phyloP scores from a whole-genome alignment of 2,113 vertebrate genomes.

The Fulmarus glacialis region DNA sequence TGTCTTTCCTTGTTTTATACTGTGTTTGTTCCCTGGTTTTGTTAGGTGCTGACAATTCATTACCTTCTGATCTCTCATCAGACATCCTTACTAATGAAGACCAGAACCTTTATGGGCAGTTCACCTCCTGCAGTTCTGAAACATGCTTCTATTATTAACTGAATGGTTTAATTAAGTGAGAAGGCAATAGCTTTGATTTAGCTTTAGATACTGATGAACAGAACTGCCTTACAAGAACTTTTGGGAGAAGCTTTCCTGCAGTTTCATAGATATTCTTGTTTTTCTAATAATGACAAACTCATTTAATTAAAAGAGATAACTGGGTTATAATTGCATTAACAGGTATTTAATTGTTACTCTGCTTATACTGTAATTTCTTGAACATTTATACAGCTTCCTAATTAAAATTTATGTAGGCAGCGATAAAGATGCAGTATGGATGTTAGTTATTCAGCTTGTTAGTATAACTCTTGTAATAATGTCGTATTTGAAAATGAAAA shows the following conservation, averaged over 20 bases:
- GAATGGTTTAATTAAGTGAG: background rate
- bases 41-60: background rate
- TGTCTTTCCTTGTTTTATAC: background rate
- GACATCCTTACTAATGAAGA: slow-evolving; percentile 1
- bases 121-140: slow-evolving; percentile 1
- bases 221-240: background rate
- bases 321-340: slow-evolving; percentile 39
- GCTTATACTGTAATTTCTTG: slow-evolving; percentile 3
- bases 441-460: slow-evolving; percentile 16
- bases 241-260: background rate
- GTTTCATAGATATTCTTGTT: slow-evolving; percentile 12
- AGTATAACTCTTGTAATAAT: background rate
- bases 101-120: background rate
- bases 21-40: background rate
- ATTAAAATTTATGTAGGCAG: slow-evolving; percentile 35
- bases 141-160: background rate
- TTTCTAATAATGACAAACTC: slow-evolving; percentile 38
- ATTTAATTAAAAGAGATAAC: slow-evolving; percentile 36
- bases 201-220: background rate
- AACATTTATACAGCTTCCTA: slow-evolving; percentile 14
- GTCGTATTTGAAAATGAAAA: background rate
- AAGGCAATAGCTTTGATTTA: slow-evolving; percentile 8
- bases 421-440: slow-evolving; percentile 3
- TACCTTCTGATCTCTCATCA: slow-evolving; percentile 19
- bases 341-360: slow-evolving; percentile 43